Percentiles rank a stretch among this genome's conserved stretches.
phyloP scores from a whole-genome alignment of 2,888 invertebrate species.

The Panzeria rudis region DNA sequence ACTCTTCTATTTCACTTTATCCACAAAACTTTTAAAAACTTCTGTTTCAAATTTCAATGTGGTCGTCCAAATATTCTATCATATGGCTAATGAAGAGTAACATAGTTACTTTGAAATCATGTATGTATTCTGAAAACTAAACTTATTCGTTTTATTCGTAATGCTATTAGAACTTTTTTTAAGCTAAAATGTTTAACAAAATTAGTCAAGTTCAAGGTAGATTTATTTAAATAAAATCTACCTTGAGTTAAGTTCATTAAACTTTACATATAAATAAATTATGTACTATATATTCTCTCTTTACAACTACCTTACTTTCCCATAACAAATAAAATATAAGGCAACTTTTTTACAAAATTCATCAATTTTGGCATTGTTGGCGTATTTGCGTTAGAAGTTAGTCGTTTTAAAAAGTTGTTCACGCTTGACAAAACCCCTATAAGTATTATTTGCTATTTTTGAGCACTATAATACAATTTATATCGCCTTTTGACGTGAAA shows the following conservation, averaged over 20 bases:
- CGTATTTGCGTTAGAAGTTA: too few species aligned
- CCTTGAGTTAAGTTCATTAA: constrained; percentile 38
- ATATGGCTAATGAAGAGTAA: constrained; percentile 30
- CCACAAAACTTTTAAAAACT: not conserved
- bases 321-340: not conserved
- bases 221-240: too few species aligned
- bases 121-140: constrained; percentile 20
- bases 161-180: constrained; percentile 16
- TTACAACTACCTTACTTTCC: not conserved
- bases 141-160: constrained; percentile 6
- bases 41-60: constrained; percentile 33
- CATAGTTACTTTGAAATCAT: constrained; percentile 45
- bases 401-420: too few species aligned
- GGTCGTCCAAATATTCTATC: constrained; percentile 14
- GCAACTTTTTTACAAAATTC: too few species aligned
- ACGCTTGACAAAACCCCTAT: too few species aligned
- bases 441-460: too few species aligned
- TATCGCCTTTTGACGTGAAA: too few species aligned
- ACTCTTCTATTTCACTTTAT: constrained; percentile 4
- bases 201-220: too few species aligned
- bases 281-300: not conserved
- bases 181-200: constrained; percentile 49
- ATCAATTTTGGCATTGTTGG: too few species aligned
- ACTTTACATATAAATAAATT: constrained; percentile 16
- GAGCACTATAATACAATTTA: too few species aligned